Evolutionary conservation across 2,888 invertebrate species (phyloP).

Genomic region (Agrochola macilenta): DNA sequence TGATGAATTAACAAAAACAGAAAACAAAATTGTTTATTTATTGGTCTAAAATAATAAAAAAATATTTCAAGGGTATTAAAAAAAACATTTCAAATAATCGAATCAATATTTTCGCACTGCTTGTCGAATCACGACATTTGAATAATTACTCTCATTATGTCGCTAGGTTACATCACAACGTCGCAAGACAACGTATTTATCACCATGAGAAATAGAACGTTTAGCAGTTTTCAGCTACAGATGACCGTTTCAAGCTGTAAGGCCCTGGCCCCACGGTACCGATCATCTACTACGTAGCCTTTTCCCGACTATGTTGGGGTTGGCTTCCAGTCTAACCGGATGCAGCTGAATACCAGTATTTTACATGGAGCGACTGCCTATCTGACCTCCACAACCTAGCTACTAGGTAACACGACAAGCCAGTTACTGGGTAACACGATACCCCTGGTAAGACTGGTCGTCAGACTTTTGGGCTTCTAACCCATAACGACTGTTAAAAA

Average conservation of each 20-base stretch:
- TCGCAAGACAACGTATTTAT: neutral
- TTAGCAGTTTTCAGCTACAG: constrained; percentile 9
- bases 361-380: no score
- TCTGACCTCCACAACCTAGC: no score
- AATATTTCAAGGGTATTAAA: neutral
- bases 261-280: neutral
- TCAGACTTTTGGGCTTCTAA: no score
- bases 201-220: constrained; percentile 6
- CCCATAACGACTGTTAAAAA: no score
- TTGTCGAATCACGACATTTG: neutral
- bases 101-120: neutral
- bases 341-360: no score
- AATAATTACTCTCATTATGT: neutral
- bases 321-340: no score
- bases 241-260: constrained; percentile 2
- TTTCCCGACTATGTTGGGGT: no score
- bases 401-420: no score
- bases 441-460: no score
- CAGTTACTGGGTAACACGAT: no score
- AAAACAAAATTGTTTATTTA: neutral
- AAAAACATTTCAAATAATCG: constrained; percentile 2
- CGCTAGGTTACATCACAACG: neutral
- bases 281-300: neutral
- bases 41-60: neutral
- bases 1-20: neutral